Percentiles rank a stretch among this genome's conserved stretches.
phyloP scores from a whole-genome alignment of 2,113 vertebrate species.

The Psittacula cyanocephala region DNA sequence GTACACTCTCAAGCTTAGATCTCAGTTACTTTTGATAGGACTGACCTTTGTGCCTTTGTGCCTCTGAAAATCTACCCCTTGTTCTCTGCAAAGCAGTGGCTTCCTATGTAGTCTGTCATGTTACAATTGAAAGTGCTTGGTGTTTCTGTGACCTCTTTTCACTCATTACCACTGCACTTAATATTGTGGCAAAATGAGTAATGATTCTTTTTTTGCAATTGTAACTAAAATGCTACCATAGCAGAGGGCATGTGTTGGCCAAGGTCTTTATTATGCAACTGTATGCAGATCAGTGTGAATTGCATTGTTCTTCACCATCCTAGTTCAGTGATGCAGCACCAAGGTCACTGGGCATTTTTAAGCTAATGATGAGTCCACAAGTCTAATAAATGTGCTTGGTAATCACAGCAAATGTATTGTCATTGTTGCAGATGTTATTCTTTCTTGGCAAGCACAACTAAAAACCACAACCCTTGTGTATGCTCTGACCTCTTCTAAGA shows the following conservation, averaged over 20 bases:
- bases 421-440: background rate
- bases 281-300: slow-evolving; percentile 21
- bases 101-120: background rate
- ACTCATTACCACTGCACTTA: background rate
- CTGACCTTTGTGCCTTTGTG: background rate
- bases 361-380: slow-evolving; percentile 23
- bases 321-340: slow-evolving; percentile 19
- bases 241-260: background rate
- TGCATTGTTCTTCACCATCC: background rate
- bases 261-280: slow-evolving; percentile 30
- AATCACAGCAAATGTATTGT: slow-evolving; percentile 26
- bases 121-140: background rate
- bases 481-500: background rate
- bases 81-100: background rate
- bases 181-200: background rate
- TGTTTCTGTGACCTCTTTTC: background rate
- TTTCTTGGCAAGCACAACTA: slow-evolving; percentile 6
- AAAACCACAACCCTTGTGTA: background rate
- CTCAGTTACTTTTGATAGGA: background rate
- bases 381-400: slow-evolving; percentile 45
- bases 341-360: slow-evolving; percentile 30
- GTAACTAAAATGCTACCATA: background rate
- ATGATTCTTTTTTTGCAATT: background rate
- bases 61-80: background rate
- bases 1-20: background rate